These are phyloP conservation scores for Ptilorrhoa leucosticta DNA, from an alignment of 2,113 vertebrate species.

Conservation along the genomic window DNA sequence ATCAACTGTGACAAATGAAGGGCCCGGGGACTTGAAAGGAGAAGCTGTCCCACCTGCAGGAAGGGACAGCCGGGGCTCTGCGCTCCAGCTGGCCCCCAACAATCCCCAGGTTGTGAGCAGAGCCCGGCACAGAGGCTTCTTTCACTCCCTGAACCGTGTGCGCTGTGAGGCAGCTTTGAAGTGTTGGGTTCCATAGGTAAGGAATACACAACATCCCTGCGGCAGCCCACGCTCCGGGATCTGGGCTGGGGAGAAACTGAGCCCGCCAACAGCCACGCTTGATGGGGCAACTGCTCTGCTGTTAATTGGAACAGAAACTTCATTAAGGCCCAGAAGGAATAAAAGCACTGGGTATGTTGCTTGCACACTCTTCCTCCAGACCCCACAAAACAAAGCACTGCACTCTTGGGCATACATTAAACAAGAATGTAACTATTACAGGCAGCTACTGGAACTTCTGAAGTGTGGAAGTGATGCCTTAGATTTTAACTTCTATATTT, in stretches of 20 bases:
- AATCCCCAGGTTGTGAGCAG: neutral
- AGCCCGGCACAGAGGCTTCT: neutral
- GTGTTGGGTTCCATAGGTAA: neutral
- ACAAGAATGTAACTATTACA: neutral
- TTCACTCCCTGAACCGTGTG: neutral
- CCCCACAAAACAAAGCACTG: neutral
- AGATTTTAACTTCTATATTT: too few relatives aligned
- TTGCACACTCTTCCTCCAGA: neutral
- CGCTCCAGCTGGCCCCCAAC: slow-evolving; percentile 54
- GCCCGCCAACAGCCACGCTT: neutral
- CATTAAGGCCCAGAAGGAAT: neutral
- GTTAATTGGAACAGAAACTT: neutral
- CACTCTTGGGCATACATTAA: neutral
- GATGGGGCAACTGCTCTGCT: neutral
- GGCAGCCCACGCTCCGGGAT: neutral
- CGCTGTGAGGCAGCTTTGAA: neutral
- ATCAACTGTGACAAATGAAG: slow-evolving; percentile 29
- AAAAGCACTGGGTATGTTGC: neutral
- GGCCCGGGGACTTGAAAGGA: slow-evolving; percentile 31
- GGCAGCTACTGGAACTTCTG: neutral
- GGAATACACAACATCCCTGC: neutral
- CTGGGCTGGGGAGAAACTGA: neutral
- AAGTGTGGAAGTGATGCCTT: too few relatives aligned
- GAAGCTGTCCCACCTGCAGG: neutral
- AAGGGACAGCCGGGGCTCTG: neutral